Conservation (phyloP, 2,113 vertebrate genomes). For the Misgurnus anguillicaudatus region DNA sequence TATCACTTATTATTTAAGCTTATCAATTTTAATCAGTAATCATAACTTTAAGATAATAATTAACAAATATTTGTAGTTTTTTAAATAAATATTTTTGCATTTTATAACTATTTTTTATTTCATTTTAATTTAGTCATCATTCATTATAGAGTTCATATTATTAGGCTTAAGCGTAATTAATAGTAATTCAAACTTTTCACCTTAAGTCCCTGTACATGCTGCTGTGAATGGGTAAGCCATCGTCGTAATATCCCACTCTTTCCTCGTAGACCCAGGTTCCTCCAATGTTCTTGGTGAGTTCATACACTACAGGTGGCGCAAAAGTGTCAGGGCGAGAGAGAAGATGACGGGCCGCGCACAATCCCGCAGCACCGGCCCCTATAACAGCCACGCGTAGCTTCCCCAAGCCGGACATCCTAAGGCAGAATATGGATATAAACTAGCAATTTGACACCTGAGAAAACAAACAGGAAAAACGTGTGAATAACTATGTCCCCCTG, state of each 20-base stretch:
- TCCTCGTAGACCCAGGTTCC: slow-evolving; percentile 82
- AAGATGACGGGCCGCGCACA: slow-evolving; percentile 76
- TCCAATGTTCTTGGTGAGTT: slow-evolving; percentile 66
- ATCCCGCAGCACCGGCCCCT: slow-evolving; percentile 74
- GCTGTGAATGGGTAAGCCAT: slow-evolving; percentile 66
- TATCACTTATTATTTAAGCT: no score
- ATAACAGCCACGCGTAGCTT: slow-evolving; percentile 71
- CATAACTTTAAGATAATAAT: no score
- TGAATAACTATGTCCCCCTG: no score
- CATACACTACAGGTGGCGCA: slow-evolving; percentile 73
- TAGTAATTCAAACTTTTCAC: slow-evolving; percentile 47
- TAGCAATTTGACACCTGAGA: not conserved
- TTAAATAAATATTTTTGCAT: no score
- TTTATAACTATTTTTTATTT: no score
- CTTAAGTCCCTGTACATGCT: slow-evolving; percentile 83
- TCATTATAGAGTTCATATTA: no score
- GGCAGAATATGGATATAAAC: not conserved
- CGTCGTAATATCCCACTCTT: slow-evolving; percentile 46
- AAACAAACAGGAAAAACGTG: not conserved
- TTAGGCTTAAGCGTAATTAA: no score
- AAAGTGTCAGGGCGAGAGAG: slow-evolving; percentile 67
- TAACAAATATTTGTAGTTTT: not conserved
- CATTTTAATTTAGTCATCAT: no score
- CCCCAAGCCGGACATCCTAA: slow-evolving; percentile 48
- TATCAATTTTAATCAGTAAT: no score